These are phyloP conservation scores for Cenopis cana DNA, from an alignment of 2,888 invertebrate species.

Conservation along the genomic window DNA sequence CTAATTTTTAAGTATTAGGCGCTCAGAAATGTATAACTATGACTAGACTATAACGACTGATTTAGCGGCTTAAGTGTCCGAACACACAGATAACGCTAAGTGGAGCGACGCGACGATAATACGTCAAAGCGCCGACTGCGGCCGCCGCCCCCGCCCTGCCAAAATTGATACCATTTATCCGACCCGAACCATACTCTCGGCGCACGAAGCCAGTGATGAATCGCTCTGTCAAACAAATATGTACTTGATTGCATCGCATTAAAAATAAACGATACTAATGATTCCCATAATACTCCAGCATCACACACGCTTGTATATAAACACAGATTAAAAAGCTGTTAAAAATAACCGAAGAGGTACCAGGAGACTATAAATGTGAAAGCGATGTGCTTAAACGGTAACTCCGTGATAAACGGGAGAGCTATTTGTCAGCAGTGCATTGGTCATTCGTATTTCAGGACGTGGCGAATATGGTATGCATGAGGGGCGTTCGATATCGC, in stretches of 20 bases:
- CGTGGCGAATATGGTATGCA: constrained; percentile 59
- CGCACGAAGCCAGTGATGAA: constrained; percentile 27
- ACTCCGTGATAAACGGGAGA: constrained; percentile 31
- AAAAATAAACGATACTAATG: constrained; percentile 18
- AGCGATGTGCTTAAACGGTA: constrained; percentile 25
- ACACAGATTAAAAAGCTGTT: constrained; percentile 16
- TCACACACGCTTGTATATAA: constrained; percentile 13
- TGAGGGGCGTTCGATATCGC: constrained; percentile 42
- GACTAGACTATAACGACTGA: constrained; percentile 23
- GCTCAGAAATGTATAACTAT: constrained; percentile 22
- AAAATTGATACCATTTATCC: constrained; percentile 62
- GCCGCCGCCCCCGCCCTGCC: constrained; percentile 58
- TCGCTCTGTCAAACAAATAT: constrained; percentile 31
- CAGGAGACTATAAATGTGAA: constrained; percentile 26
- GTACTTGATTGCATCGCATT: constrained; percentile 16
- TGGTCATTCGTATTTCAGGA: constrained; percentile 59
- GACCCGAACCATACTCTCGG: constrained; percentile 44
- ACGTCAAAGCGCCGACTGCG: constrained; percentile 73
- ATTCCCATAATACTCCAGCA: constrained; percentile 17
- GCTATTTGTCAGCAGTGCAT: constrained; percentile 58
- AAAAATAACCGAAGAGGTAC: constrained; percentile 5
- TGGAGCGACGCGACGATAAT: constrained; percentile 70
- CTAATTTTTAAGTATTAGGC: not conserved
- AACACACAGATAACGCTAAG: constrained; percentile 60
- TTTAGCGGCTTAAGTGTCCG: constrained; percentile 51